Base-by-base conservation (phyloP, 2,888 invertebrate genomes). In the Parnassius glacialis region DNA sequence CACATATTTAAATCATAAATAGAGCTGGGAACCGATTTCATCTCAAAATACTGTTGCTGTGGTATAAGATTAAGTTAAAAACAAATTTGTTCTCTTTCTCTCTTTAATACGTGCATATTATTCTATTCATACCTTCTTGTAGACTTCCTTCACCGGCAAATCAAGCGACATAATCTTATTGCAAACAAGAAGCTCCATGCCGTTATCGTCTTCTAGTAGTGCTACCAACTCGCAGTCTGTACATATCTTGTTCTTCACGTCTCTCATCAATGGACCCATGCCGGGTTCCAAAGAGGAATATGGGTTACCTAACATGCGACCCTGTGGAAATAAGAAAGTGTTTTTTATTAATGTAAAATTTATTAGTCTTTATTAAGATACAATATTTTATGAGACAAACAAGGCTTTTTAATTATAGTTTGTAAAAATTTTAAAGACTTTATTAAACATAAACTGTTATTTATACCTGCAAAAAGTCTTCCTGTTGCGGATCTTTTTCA, bases 181-280 rank as follows among this genome's bases (percentile, higher is more conserved):
- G 83, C 97, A 97, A 9, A 99, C 99, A 43, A 99, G 93, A 69
- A 99, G 92, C 82, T 99, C 99, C 98, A 99, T 99, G 60, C 99
- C 99, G 78, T 98, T 99, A 85, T 99, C 99, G 83, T 99, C 99
- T 80, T 99, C 99, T 0, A 99, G 87, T 41, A 99, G 87, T 0
- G 99, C 99, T n/a, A 99, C 98, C 64, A 99, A 92, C 82, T 99
- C 99, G 85, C 99, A 99, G 87, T 99, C 99, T 54, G 96, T 97
- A 80, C 98, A 98, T 70, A 99, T 99, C 90, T 99, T 99, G 87
- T 99, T 99, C 89, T 99, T 99, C 10, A 99, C 97, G 83, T 99
- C 98, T 48, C 99, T 93, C 99, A 99, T 99, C 11, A 99, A 90
- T 0, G 99, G 99, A 0, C 99, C 99, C 73, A 99, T 93, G 9